Conservation (phyloP, 2,113 vertebrate species). For the Odobenus rosmarus region DNA sequence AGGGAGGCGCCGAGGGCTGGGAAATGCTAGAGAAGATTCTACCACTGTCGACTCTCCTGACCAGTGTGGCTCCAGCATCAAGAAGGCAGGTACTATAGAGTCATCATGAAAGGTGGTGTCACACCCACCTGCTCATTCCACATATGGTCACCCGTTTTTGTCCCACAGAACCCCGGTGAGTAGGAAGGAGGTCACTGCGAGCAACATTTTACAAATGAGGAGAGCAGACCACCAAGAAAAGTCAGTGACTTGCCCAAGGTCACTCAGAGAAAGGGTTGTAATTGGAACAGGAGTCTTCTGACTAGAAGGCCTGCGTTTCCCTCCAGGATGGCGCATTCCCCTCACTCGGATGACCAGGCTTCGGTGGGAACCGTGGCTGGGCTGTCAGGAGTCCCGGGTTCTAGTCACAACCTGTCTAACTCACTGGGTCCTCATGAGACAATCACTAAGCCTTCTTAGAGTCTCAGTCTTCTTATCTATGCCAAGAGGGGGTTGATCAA, state of each 20-base stretch:
- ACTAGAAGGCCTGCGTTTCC: background rate
- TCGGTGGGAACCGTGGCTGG: background rate
- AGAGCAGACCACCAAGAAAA: background rate
- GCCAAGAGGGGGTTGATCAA: background rate
- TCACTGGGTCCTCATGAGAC: background rate
- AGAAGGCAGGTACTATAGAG: background rate
- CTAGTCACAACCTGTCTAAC: background rate
- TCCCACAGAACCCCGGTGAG: background rate
- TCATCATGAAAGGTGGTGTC: background rate
- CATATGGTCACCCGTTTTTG: accelerated
- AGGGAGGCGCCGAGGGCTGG: background rate
- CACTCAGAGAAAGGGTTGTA: background rate
- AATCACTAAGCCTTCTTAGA: background rate
- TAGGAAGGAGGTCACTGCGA: background rate
- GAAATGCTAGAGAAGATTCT: background rate
- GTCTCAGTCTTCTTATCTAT: background rate
- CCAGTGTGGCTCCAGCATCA: background rate
- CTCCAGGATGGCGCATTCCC: accelerated
- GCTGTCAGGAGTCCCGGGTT: background rate
- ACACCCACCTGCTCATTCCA: background rate
- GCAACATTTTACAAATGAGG: background rate
- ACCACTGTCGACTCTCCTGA: background rate
- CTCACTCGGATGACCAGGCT: background rate
- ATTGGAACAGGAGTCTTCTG: background rate
- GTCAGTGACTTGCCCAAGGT: background rate